A percentile compares a stretch with the other conserved stretches of the same genome.
These are phyloP conservation scores for Acanthosepion esculentum DNA, from an alignment of 2,888 invertebrate genomes.

Conservation along the genomic window DNA sequence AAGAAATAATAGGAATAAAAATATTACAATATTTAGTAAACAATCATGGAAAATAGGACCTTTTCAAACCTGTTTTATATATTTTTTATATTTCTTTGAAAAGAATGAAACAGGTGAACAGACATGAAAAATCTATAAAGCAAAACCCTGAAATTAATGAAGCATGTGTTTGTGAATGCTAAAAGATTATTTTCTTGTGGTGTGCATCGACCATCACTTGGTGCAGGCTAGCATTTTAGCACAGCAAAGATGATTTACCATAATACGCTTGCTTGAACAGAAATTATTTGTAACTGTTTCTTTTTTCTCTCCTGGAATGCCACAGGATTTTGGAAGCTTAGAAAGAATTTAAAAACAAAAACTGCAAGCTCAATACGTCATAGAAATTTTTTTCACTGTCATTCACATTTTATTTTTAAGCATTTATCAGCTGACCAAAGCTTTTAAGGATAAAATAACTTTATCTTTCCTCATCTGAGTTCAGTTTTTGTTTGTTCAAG, in stretches of 20 bases:
- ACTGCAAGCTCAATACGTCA: background rate
- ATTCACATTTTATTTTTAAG: background rate
- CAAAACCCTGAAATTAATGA: constrained; percentile 15
- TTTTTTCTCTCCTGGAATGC: background rate
- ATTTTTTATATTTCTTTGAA: background rate
- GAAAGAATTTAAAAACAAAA: background rate
- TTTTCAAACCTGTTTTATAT: background rate
- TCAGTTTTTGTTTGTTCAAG: too few species aligned
- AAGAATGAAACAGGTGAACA: background rate
- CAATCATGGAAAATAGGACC: background rate
- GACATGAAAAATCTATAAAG: background rate
- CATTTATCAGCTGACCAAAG: background rate
- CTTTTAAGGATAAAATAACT: too few species aligned
- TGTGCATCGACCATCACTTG: background rate
- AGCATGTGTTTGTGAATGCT: constrained; percentile 18
- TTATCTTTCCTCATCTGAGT: too few species aligned
- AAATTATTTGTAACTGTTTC: background rate
- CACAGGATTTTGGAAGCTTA: background rate
- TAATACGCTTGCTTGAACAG: constrained; percentile 3
- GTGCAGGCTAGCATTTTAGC: constrained; percentile 6
- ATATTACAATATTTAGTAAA: background rate
- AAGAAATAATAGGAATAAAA: too few species aligned
- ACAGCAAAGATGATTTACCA: background rate
- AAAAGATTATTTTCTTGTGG: background rate
- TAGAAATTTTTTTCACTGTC: background rate